Percentiles rank a stretch among this genome's conserved stretches.
Conservation (phyloP, 2,888 invertebrate species). For the Morpho achilles region DNA sequence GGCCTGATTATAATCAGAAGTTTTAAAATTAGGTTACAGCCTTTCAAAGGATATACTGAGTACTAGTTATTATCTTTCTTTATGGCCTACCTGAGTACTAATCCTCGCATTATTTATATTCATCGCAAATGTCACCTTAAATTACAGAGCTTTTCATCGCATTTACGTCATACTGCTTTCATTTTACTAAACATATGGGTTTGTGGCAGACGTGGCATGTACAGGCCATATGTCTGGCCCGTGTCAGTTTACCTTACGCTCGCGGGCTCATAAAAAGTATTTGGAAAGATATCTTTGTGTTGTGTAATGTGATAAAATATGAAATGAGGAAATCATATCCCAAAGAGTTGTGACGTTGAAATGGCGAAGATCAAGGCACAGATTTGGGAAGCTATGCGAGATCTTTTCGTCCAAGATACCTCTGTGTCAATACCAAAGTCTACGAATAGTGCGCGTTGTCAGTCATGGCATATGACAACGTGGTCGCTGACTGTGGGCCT, state of each 20-base stretch:
- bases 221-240: neutral
- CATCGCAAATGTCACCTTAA: constrained; percentile 20
- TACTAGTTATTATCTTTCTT: too few species aligned
- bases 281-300: neutral
- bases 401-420: too few species aligned
- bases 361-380: too few species aligned
- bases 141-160: constrained; percentile 20
- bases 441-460: too few species aligned
- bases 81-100: constrained; percentile 4
- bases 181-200: constrained; percentile 21
- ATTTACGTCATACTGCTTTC: constrained; percentile 23
- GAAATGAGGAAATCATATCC: too few species aligned
- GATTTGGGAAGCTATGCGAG: too few species aligned
- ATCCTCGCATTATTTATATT: constrained; percentile 13
- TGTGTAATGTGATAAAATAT: too few species aligned
- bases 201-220: constrained; percentile 1
- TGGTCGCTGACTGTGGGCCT: too few species aligned
- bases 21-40: constrained; percentile 17
- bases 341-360: too few species aligned
- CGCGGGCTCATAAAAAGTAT: neutral
- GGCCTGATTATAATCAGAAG: constrained; percentile 5
- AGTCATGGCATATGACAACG: too few species aligned
- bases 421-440: too few species aligned
- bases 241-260: neutral
- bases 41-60: constrained; percentile 4